These are phyloP conservation scores for Macrosteles quadrilineatus DNA, from an alignment of 1,140 invertebrate genomes.

Conservation along the genomic window DNA sequence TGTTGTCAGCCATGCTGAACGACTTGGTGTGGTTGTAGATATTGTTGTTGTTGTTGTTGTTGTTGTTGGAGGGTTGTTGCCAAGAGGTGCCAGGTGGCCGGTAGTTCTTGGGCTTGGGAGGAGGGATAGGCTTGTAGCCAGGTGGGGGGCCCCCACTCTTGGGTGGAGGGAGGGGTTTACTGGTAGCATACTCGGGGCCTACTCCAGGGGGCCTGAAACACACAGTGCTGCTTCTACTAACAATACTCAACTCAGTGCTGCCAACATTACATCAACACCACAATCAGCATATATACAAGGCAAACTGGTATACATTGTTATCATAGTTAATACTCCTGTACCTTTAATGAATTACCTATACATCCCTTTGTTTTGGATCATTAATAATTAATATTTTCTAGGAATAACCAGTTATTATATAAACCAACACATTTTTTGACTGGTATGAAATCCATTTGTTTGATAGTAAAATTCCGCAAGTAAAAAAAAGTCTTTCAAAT, in stretches of 20 bases:
- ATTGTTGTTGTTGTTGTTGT: conserved; percentile 40
- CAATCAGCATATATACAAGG: too few species aligned
- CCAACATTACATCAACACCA: too few species aligned
- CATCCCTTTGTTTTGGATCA: too few species aligned
- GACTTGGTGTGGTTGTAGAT: conserved; percentile 53
- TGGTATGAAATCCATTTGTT: too few species aligned
- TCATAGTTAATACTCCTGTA: too few species aligned
- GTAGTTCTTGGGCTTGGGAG: conserved; percentile 90
- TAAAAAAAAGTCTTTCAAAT: too few species aligned
- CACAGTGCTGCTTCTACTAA: conserved; percentile 22
- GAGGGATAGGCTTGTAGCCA: conserved; percentile 84
- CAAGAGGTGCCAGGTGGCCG: conserved; percentile 64
- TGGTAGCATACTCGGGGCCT: conserved; percentile 42
- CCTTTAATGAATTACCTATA: too few species aligned
- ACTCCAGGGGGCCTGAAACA: conserved; percentile 47
- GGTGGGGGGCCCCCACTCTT: conserved; percentile 42
- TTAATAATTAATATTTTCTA: too few species aligned
- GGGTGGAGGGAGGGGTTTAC: conserved; percentile 52
- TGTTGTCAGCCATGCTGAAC: conserved; percentile 51
- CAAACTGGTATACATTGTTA: too few species aligned
- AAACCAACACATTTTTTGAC: too few species aligned
- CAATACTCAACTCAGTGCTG: background rate
- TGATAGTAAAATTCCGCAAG: too few species aligned
- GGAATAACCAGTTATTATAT: too few species aligned
- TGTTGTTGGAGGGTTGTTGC: conserved; percentile 48